Conservation (phyloP, 2,888 invertebrate species). For the Platypus cylindrus region DNA sequence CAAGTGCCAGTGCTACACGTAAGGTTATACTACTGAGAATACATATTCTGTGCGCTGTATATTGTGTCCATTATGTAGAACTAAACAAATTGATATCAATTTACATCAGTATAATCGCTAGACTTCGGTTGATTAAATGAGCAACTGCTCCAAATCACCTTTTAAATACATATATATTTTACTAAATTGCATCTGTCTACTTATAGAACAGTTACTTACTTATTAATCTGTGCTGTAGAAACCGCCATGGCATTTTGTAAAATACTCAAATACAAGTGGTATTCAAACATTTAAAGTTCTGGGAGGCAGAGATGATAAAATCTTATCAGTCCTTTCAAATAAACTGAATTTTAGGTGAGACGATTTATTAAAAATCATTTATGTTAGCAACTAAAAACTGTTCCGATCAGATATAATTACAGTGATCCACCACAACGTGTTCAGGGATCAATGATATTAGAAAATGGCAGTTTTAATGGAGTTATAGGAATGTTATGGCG, state of each 20-base stretch:
- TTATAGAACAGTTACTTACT: too few relatives aligned
- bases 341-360: slow-evolving; percentile 55
- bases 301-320: slow-evolving; percentile 60
- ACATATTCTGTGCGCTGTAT: too few relatives aligned
- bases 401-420: slow-evolving; percentile 44
- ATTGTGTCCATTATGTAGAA: too few relatives aligned
- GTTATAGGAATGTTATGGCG: slow-evolving; percentile 60
- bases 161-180: too few relatives aligned
- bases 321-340: slow-evolving; percentile 47
- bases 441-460: slow-evolving; percentile 51
- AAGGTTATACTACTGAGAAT: slow-evolving; percentile 22
- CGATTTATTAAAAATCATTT: slow-evolving; percentile 7
- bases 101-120: too few relatives aligned
- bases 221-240: too few relatives aligned
- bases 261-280: slow-evolving; percentile 41
- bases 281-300: slow-evolving; percentile 40
- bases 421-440: slow-evolving; percentile 62
- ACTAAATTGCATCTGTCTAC: too few relatives aligned
- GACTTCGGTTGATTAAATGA: too few relatives aligned
- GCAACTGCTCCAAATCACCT: too few relatives aligned
- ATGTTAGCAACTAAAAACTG: slow-evolving; percentile 1
- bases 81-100: too few relatives aligned
- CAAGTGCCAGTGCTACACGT: slow-evolving; percentile 62
- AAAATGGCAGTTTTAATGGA: slow-evolving; percentile 56
- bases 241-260: slow-evolving; percentile 69